Conservation (phyloP, 2,888 invertebrate species). For the Cryptus armator region DNA sequence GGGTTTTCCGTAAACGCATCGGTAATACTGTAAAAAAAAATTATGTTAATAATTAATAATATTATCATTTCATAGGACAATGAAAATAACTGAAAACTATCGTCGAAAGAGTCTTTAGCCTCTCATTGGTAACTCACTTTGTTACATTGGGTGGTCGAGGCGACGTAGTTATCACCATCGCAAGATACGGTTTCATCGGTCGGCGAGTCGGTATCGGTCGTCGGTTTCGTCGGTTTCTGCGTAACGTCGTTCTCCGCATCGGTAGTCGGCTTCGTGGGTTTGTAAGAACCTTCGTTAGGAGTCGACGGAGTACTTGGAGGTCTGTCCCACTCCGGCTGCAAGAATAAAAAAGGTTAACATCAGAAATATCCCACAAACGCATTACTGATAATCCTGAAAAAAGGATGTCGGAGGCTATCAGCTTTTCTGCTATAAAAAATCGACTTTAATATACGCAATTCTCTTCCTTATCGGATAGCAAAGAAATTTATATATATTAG, state of each 20-base stretch:
- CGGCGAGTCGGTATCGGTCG: constrained; percentile 84
- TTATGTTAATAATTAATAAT: background rate
- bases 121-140: constrained; percentile 84
- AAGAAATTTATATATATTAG: too few relatives aligned
- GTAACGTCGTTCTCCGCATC: constrained; percentile 39
- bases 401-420: too few relatives aligned
- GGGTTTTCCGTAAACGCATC: constrained; percentile 93
- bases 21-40: constrained; percentile 90
- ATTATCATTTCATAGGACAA: background rate
- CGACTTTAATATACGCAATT: too few relatives aligned
- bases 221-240: constrained; percentile 65
- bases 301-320: constrained; percentile 89
- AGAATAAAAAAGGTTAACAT: background rate
- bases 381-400: too few relatives aligned
- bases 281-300: constrained; percentile 69
- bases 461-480: too few relatives aligned
- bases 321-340: constrained; percentile 93
- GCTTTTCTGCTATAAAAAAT: too few relatives aligned
- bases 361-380: background rate
- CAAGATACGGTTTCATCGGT: constrained; percentile 84
- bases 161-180: constrained; percentile 86
- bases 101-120: background rate
- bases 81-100: constrained; percentile 17
- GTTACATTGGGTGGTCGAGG: constrained; percentile 86
- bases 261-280: constrained; percentile 36